Conservation (phyloP, 2,797 vertebrate species). For the Microtus californicus region DNA sequence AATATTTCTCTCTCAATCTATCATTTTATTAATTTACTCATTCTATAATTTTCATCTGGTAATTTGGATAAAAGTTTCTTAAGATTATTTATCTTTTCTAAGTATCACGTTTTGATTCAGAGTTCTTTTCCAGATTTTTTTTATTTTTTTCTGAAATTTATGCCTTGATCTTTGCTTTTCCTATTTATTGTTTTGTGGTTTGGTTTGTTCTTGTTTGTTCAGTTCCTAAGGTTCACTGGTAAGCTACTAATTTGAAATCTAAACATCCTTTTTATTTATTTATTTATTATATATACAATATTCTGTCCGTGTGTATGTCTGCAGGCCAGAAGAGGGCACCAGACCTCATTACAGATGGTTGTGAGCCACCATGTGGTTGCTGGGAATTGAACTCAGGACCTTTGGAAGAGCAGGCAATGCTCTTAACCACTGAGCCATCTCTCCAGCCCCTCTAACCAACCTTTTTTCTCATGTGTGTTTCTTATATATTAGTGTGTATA, state of each 20-base stretch:
- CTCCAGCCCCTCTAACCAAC: too few relatives aligned
- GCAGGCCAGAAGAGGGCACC: too few relatives aligned
- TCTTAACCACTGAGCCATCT: too few relatives aligned
- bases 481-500: not conserved
- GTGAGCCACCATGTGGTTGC: too few relatives aligned
- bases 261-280: not conserved
- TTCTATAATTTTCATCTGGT: not conserved
- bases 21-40: not conserved
- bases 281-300: too few relatives aligned
- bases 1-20: not conserved
- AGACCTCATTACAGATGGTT: too few relatives aligned
- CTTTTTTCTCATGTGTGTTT: too few relatives aligned
- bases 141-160: not conserved
- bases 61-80: not conserved
- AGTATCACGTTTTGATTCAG: not conserved
- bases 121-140: not conserved
- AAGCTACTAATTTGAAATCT: not conserved
- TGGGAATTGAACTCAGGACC: too few relatives aligned
- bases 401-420: too few relatives aligned
- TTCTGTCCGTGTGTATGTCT: too few relatives aligned
- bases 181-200: not conserved
- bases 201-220: not conserved
- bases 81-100: not conserved
- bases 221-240: not conserved
- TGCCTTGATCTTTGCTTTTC: not conserved